A percentile compares a stretch with the other conserved stretches of the same genome.
Evolutionary conservation across 2,113 vertebrate species (phyloP).

Genomic region (Piaya cayana): DNA sequence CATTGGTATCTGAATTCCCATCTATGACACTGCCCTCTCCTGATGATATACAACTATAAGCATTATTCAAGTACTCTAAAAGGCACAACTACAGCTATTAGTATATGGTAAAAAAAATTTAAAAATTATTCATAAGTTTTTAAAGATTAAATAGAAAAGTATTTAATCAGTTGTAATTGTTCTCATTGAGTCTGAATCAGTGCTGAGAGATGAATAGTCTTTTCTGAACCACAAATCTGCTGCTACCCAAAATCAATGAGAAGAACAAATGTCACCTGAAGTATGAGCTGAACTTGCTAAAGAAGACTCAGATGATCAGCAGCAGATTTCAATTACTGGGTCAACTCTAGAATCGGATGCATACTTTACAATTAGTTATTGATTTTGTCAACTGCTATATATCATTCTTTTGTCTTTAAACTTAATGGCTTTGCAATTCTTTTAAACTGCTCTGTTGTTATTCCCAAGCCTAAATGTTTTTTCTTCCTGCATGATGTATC

Average conservation of each 20-base stretch:
- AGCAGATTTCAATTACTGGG: conserved; percentile 29
- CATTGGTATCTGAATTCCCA: background rate
- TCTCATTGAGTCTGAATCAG: background rate
- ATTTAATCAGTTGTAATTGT: background rate
- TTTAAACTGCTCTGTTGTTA: background rate
- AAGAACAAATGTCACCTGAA: conserved; percentile 19
- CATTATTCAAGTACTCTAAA: background rate
- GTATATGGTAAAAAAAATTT: background rate
- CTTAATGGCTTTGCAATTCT: background rate
- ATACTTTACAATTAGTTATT: conserved; percentile 48
- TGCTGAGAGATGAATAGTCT: background rate
- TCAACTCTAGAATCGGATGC: background rate
- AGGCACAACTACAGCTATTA: background rate
- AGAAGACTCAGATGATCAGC: background rate
- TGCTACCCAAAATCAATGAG: conserved; percentile 48
- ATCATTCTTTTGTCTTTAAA: conserved; percentile 38
- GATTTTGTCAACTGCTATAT: conserved; percentile 22
- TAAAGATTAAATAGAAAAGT: background rate
- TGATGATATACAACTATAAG: background rate
- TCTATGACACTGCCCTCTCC: background rate
- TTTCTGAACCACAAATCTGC: conserved; percentile 24
- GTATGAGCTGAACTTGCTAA: conserved; percentile 40
- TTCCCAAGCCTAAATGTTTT: background rate
- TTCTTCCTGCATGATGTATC: background rate
- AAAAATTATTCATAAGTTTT: background rate